Percentiles rank a stretch among this genome's conserved stretches.
These are phyloP conservation scores for Hyles vespertilio DNA, from an alignment of 1,140 invertebrate genomes.

Conservation along the genomic window DNA sequence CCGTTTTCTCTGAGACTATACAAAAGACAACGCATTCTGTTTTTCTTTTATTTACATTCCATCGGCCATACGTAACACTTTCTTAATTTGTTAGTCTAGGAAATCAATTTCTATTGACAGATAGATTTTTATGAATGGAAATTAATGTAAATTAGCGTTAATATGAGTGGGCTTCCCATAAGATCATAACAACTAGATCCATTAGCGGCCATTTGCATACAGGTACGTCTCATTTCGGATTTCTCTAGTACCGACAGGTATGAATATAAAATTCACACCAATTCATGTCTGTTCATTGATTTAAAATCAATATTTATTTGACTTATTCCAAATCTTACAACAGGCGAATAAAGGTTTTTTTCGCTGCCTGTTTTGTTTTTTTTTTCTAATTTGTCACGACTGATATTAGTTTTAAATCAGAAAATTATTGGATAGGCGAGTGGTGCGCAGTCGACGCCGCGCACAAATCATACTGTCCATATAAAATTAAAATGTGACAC, in stretches of 20 bases:
- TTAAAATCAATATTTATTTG: too few relatives aligned
- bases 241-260: conserved; percentile 28
- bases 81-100: conserved; percentile 14
- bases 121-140: conserved; percentile 37
- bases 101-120: conserved; percentile 31
- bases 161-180: conserved; percentile 27
- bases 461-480: neutral
- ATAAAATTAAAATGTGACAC: conserved; percentile 28
- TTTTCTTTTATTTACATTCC: too few relatives aligned
- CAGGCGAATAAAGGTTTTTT: too few relatives aligned
- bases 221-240: conserved; percentile 38
- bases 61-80: conserved; percentile 1
- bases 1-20: too few relatives aligned
- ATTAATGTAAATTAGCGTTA: conserved; percentile 48
- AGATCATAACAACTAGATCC: conserved; percentile 32
- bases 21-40: too few relatives aligned
- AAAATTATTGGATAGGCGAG: too few relatives aligned
- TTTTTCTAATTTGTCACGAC: too few relatives aligned
- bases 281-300: too few relatives aligned
- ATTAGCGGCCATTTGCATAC: conserved; percentile 49
- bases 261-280: neutral
- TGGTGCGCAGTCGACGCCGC: too few relatives aligned
- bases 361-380: too few relatives aligned
- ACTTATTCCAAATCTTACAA: too few relatives aligned
- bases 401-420: too few relatives aligned